A percentile compares a stretch with the other conserved stretches of the same genome.
Conservation (phyloP, 2,797 vertebrate genomes). For the Cyclopterus lumpus region DNA sequence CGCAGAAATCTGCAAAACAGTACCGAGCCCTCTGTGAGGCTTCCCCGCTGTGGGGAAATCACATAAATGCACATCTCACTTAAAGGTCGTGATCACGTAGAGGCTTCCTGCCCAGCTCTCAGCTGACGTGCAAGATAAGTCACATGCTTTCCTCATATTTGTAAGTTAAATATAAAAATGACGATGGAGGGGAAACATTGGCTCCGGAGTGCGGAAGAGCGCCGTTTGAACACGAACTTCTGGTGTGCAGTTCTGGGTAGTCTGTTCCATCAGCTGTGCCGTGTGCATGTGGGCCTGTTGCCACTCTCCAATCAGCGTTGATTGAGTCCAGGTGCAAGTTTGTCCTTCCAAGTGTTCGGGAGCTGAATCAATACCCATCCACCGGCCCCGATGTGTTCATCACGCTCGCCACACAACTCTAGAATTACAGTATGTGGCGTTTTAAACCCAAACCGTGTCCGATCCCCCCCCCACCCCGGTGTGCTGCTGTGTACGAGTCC, state of each 20-base stretch:
- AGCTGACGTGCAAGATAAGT: neutral
- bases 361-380: constrained; percentile 71
- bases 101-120: neutral
- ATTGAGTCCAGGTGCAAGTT: constrained; percentile 80
- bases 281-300: constrained; percentile 61
- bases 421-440: constrained; percentile 42
- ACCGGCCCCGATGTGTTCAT: constrained; percentile 47
- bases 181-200: constrained; percentile 10
- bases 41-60: constrained; percentile 9
- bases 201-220: neutral
- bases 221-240: constrained; percentile 16
- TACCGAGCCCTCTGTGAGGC: neutral
- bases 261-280: constrained; percentile 66
- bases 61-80: constrained; percentile 22
- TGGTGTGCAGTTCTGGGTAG: constrained; percentile 8
- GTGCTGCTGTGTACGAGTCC: constrained; percentile 5
- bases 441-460: constrained; percentile 40
- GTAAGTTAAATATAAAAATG: constrained; percentile 10
- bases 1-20: constrained; percentile 29
- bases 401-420: constrained; percentile 48
- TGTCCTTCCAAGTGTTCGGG: constrained; percentile 74
- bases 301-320: constrained; percentile 76
- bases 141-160: constrained; percentile 24
- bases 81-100: neutral
- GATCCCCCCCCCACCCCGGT: too few relatives aligned